Percentiles rank a stretch among this genome's conserved stretches.
phyloP scores from a whole-genome alignment of 2,113 vertebrate genomes.

The Amphiprion percula region DNA sequence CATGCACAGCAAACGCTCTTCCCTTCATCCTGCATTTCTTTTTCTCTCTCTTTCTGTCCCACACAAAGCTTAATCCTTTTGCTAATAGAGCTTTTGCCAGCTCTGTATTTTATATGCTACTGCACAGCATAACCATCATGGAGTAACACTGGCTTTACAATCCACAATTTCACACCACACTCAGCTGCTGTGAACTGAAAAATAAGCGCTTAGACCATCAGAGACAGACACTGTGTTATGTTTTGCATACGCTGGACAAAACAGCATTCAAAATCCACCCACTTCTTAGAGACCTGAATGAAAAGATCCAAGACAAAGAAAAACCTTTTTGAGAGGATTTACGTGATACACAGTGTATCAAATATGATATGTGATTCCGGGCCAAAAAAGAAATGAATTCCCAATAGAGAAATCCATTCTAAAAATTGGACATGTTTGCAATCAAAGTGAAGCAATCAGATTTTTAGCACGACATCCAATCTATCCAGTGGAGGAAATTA shows the following conservation, averaged over 20 bases:
- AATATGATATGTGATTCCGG: constrained; percentile 17
- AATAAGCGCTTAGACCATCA: constrained; percentile 29
- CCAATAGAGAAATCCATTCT: constrained; percentile 1
- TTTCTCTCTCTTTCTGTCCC: background rate
- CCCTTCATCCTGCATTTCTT: background rate
- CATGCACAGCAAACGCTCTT: background rate
- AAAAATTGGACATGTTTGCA: constrained; percentile 12
- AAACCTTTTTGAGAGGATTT: constrained; percentile 39
- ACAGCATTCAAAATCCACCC: constrained; percentile 43
- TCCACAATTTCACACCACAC: constrained; percentile 62
- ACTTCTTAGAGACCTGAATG: constrained; percentile 29
- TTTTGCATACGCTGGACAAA: constrained; percentile 43
- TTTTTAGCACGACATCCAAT: constrained; percentile 12
- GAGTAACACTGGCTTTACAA: constrained; percentile 44
- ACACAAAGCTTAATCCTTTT: constrained; percentile 56
- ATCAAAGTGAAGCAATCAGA: constrained; percentile 33
- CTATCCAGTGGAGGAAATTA: constrained; percentile 10
- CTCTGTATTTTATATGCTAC: constrained; percentile 39
- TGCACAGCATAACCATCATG: constrained; percentile 27
- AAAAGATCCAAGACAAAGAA: constrained; percentile 6
- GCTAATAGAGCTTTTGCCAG: constrained; percentile 42
- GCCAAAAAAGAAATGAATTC: too few species aligned
- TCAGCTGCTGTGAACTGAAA: constrained; percentile 42
- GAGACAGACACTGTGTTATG: constrained; percentile 16
- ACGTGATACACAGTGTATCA: background rate